phyloP scores from a whole-genome alignment of 2,888 invertebrate species.

The Callyntrura sp. region DNA sequence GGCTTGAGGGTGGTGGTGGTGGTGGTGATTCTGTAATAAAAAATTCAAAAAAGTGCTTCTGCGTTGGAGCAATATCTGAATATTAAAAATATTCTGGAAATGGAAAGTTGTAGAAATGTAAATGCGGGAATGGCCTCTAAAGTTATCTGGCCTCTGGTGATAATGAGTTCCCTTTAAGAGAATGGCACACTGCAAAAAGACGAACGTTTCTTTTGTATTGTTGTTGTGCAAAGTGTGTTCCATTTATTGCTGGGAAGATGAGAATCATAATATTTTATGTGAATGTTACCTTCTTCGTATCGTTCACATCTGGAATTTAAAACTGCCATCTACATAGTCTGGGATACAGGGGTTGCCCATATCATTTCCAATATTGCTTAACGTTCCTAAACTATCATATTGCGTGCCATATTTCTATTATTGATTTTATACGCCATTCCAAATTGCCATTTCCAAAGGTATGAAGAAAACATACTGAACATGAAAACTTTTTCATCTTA shows the following conservation, averaged over 20 bases:
- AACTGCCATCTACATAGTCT: not conserved
- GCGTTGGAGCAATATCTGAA: not conserved
- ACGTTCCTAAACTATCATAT: not conserved
- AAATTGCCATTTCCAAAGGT: not conserved
- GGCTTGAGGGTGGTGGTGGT: not conserved
- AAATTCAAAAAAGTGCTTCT: conserved; percentile 26
- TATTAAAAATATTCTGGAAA: not conserved
- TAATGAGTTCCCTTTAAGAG: not conserved
- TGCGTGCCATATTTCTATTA: not conserved
- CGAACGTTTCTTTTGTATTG: not conserved
- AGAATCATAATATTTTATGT: not conserved
- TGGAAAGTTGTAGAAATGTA: conserved; percentile 18
- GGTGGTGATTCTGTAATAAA: not conserved
- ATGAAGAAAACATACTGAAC: not conserved
- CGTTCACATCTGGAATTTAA: not conserved
- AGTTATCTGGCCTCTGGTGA: not conserved
- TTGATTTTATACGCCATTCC: not conserved
- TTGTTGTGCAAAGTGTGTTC: not conserved
- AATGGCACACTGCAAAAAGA: not conserved
- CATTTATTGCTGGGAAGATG: not conserved
- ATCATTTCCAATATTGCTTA: conserved; percentile 6
- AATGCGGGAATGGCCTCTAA: not conserved
- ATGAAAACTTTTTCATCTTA: not conserved
- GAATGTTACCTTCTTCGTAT: conserved; percentile 2
- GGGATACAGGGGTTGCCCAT: not conserved